phyloP scores from a whole-genome alignment of 35 echinoderm and acorn worm genomes.

The Ptychodera flava region DNA sequence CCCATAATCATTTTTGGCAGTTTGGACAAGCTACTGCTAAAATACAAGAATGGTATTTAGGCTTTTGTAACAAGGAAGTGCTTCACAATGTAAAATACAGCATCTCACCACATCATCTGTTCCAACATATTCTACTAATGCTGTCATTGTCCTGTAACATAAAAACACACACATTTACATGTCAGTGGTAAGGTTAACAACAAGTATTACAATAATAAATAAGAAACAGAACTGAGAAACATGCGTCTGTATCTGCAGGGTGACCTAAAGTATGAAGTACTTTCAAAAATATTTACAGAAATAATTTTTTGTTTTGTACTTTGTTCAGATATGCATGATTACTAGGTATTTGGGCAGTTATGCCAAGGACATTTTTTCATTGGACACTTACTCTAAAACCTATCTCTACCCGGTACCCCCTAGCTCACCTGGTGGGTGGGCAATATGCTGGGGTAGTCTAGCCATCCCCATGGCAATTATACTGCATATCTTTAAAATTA shows the following conservation, averaged over 20 bases:
- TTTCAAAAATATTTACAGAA: neutral
- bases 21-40: too few species aligned
- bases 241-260: neutral
- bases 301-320: neutral
- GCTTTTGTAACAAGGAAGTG: neutral
- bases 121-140: slow-evolving; percentile 69
- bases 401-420: too few species aligned
- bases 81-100: neutral
- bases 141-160: slow-evolving; percentile 61
- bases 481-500: too few species aligned
- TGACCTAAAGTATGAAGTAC: neutral
- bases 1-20: too few species aligned
- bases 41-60: neutral
- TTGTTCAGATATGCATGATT: too few species aligned
- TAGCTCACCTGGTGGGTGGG: too few species aligned
- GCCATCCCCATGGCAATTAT: too few species aligned
- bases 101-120: slow-evolving; percentile 87
- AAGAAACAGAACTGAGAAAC: neutral
- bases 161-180: neutral
- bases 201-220: neutral
- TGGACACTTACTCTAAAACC: too few species aligned
- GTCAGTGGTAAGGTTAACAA: neutral
- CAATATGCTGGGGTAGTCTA: too few species aligned
- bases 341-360: too few species aligned
- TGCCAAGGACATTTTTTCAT: too few species aligned